Percentiles rank a stretch among this genome's conserved stretches.
These are phyloP conservation scores for Drosophila ohnishii DNA, from an alignment of 1,140 invertebrate genomes.

Conservation along the genomic window DNA sequence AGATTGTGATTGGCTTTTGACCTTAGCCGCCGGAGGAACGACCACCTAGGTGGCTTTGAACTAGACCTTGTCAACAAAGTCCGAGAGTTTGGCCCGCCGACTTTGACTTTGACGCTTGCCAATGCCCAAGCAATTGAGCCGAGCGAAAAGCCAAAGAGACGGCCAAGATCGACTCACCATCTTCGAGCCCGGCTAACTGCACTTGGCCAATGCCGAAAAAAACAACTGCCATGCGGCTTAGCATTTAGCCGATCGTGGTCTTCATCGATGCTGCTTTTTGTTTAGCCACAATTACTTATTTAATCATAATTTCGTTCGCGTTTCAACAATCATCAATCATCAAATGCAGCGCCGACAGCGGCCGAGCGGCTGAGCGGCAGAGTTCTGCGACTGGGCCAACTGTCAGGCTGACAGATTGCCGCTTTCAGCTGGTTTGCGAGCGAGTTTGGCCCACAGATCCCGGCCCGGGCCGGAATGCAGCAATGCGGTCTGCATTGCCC, in stretches of 20 bases:
- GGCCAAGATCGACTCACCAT: conserved; percentile 34
- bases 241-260: conserved; percentile 54
- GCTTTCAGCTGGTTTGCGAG: conserved; percentile 59
- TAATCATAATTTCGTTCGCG: conserved; percentile 83
- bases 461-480: conserved; percentile 65
- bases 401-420: conserved; percentile 82
- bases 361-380: conserved; percentile 35
- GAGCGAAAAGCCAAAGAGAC: conserved; percentile 6
- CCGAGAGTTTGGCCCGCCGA: conserved; percentile 17
- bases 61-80: conserved; percentile 56
- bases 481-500: conserved; percentile 48
- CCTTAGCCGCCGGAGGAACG: conserved; percentile 40
- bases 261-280: conserved; percentile 63
- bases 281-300: conserved; percentile 82
- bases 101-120: conserved; percentile 47
- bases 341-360: conserved; percentile 55
- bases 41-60: conserved; percentile 60
- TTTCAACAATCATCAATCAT: conserved; percentile 82
- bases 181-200: conserved; percentile 35
- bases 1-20: conserved; percentile 41
- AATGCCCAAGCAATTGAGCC: conserved; percentile 34
- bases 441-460: conserved; percentile 44
- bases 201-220: conserved; percentile 50
- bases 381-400: conserved; percentile 78
- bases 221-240: conserved; percentile 33